Base-by-base conservation (phyloP, 2,888 invertebrate species). In the Schizotus pectinicornis region DNA sequence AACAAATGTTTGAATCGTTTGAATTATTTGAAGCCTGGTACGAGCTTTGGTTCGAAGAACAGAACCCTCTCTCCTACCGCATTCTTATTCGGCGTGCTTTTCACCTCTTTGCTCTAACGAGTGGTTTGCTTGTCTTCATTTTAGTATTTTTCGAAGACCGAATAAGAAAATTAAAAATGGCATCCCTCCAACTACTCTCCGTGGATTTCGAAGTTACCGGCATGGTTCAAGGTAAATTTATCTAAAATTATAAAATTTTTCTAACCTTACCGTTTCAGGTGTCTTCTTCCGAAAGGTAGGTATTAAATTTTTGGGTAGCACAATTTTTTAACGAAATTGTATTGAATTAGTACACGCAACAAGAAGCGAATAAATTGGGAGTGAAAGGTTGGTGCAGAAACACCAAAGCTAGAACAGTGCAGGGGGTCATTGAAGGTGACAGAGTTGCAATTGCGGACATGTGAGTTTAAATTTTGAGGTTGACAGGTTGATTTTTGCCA, bases 381-480 rank as follows among this genome's bases (percentile, higher is more conserved):
- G 69, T 91, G 1, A 83, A 81, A 59, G 91, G 91, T 7, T 91
- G 90, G 88, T 90, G 90, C 70, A 86, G 84, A 82, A 91, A 91
- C 70, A 90, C 90, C 0, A 69, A 80, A 0, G 72, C 81, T 32
- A 88, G 86, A 5, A 89, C 90, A 0, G 91, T 91, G 0, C 78
- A 84, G 12, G 91, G 91, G 1, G 71, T 83, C 52, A 72, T 90
- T 65, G 85, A 90, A 77, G 90, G 90, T n/a, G 81, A 84, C 1
- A 63, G 77, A 30, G 77, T 80, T 0, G 84, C 85, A 77, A 74
- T 90, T 42, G 80, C 84, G 31, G 75, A 83, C 66, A 90, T 90
- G 90, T 88, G 76, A 82, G 84, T 51, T 41, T 32, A 41, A 34
- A 11, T 63, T 49, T 38, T 7, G 30, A 30, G 33, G 1, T 7